phyloP scores from a whole-genome alignment of 2,113 vertebrate genomes.

The Raphicerus campestris region DNA sequence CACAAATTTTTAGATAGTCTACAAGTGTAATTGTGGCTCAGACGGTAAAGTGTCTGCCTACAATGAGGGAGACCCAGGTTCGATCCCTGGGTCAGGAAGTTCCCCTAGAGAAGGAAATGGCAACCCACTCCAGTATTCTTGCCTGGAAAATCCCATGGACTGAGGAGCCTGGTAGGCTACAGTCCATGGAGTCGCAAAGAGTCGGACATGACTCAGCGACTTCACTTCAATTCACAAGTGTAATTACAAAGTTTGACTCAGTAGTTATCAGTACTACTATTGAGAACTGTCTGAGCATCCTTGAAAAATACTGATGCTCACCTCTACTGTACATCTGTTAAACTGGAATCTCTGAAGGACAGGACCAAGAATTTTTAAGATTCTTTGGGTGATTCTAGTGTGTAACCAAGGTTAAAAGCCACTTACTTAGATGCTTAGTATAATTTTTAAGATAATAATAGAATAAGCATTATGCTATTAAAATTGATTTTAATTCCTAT shows the following conservation, averaged over 20 bases:
- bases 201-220: too few species aligned
- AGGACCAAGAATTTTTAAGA: background rate
- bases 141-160: too few species aligned
- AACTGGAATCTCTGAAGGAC: background rate
- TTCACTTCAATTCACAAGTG: background rate
- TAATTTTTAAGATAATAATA: background rate
- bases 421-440: background rate
- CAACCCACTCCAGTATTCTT: too few species aligned
- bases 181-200: too few species aligned
- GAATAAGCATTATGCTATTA: background rate
- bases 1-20: background rate
- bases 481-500: background rate
- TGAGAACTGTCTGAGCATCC: background rate
- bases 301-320: background rate
- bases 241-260: background rate
- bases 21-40: background rate
- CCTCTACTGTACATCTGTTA: background rate
- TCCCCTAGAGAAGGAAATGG: too few species aligned
- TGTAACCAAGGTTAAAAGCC: background rate
- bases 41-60: too few species aligned
- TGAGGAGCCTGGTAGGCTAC: too few species aligned
- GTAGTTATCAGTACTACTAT: background rate
- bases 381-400: background rate
- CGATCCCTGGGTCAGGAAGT: too few species aligned
- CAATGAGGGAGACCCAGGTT: too few species aligned